Percentiles rank a stretch among this genome's conserved stretches.
These are phyloP conservation scores for Synanthedon myopaeformis DNA, from an alignment of 2,888 invertebrate genomes.

Conservation along the genomic window DNA sequence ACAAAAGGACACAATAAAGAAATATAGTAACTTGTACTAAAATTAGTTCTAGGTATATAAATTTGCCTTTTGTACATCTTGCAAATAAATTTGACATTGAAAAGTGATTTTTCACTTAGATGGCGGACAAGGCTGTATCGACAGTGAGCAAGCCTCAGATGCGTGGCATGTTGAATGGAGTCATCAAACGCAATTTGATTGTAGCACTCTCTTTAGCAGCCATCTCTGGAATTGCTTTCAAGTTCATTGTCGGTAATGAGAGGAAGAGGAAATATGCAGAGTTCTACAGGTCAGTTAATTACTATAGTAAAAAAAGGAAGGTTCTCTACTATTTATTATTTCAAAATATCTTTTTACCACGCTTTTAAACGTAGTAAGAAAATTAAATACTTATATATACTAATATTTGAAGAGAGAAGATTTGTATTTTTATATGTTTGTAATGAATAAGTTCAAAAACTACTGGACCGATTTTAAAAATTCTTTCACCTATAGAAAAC, in stretches of 20 bases:
- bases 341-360: no score
- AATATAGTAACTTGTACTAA: no score
- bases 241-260: conserved; percentile 67
- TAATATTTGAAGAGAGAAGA: no score
- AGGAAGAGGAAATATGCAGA: conserved; percentile 79
- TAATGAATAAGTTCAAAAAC: no score
- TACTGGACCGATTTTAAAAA: no score
- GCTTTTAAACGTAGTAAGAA: no score
- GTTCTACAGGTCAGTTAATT: conserved; percentile 79
- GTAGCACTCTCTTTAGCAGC: conserved; percentile 60
- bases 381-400: no score
- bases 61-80: neutral
- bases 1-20: no score
- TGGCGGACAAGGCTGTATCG: conserved; percentile 59
- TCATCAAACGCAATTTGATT: conserved; percentile 75
- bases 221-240: conserved; percentile 60
- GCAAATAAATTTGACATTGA: neutral
- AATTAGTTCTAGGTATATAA: no score
- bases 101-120: conserved; percentile 20
- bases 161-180: conserved; percentile 75
- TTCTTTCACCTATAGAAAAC: no score
- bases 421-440: no score
- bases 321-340: no score
- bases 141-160: conserved; percentile 70
- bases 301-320: neutral